Conservation (phyloP, 1,140 invertebrate species). For the Drosophila sp. region DNA sequence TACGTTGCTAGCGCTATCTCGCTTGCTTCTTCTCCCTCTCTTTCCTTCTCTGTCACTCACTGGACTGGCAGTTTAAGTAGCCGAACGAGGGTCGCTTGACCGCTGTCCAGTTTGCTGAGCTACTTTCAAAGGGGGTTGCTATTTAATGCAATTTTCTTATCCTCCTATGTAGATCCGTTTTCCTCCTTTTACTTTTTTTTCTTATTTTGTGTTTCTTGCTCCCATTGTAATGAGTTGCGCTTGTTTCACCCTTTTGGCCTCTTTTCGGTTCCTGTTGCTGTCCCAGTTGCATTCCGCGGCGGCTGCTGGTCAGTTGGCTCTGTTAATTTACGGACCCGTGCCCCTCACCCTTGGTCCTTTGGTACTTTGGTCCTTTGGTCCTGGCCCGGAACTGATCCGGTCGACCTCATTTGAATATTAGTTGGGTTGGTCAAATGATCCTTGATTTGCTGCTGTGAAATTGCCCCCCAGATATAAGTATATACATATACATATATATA, state of each 20-base stretch:
- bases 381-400: constrained; percentile 53
- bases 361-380: constrained; percentile 7
- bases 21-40: constrained; percentile 1
- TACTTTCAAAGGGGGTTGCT: constrained; percentile 9
- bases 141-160: constrained; percentile 57
- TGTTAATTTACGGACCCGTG: constrained; percentile 25
- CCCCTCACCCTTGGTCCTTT: background rate
- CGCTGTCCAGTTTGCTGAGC: constrained; percentile 46
- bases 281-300: constrained; percentile 30
- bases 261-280: background rate
- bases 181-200: background rate
- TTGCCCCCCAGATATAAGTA: constrained; percentile 33
- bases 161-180: background rate
- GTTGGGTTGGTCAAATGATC: constrained; percentile 71
- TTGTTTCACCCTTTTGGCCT: constrained; percentile 44
- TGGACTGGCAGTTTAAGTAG: constrained; percentile 27
- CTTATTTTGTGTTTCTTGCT: constrained; percentile 45
- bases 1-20: background rate
- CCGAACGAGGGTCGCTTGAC: constrained; percentile 39
- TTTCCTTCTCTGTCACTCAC: background rate
- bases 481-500: too few relatives aligned
- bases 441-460: constrained; percentile 65
- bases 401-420: constrained; percentile 79
- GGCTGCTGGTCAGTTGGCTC: constrained; percentile 36
- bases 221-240: constrained; percentile 71